phyloP scores from a whole-genome alignment of 2,797 vertebrate genomes.

The Hydrolagus colliei region DNA sequence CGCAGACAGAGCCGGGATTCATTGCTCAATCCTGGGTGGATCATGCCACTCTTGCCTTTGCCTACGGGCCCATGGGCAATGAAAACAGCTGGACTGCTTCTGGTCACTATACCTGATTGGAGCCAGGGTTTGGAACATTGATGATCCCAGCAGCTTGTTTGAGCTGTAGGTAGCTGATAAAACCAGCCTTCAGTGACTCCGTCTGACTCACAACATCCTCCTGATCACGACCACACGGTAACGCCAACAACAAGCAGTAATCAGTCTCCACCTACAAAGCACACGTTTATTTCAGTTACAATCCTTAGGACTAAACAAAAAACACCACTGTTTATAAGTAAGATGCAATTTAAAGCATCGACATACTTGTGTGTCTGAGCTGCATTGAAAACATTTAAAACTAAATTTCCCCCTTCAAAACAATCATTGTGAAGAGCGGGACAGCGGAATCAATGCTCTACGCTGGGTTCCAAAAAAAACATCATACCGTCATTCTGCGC shows the following conservation, averaged over 20 bases:
- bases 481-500: slow-evolving; percentile 86
- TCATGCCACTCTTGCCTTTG: not conserved
- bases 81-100: not conserved
- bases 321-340: not conserved
- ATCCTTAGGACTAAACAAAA: not conserved
- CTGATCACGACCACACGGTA: slow-evolving; percentile 94
- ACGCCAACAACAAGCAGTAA: slow-evolving; percentile 90
- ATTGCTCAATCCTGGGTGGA: not conserved
- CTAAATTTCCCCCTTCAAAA: not conserved
- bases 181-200: slow-evolving; percentile 88
- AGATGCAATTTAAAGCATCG: too few species aligned
- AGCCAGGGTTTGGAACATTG: slow-evolving; percentile 96
- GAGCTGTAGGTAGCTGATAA: slow-evolving; percentile 96
- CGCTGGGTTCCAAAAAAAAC: too few species aligned
- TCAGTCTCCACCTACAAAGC: slow-evolving; percentile 81
- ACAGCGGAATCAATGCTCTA: not conserved
- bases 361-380: not conserved
- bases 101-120: slow-evolving; percentile 75
- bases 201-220: slow-evolving; percentile 93
- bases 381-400: not conserved
- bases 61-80: not conserved
- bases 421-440: not conserved
- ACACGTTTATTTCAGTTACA: not conserved
- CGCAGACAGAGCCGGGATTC: not conserved
- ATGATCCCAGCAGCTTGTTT: slow-evolving; percentile 98